phyloP scores from a whole-genome alignment of 2,113 vertebrate species.

The Tamias sibiricus region DNA sequence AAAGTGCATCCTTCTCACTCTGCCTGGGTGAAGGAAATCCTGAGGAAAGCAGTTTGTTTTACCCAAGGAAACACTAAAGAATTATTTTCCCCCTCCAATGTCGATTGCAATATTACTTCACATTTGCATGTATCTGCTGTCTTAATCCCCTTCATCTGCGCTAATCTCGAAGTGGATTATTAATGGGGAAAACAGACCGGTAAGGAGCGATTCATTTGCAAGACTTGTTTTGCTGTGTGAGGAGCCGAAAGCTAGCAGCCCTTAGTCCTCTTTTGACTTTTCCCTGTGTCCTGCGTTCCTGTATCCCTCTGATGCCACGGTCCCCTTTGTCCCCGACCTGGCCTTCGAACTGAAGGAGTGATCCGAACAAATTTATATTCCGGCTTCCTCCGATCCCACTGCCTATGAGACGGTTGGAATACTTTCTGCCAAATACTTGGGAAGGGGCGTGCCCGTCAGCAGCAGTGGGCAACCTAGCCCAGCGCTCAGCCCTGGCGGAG shows the following conservation, averaged over 20 bases:
- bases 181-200: slow-evolving; percentile 66
- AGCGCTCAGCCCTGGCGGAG: not conserved
- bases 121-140: slow-evolving; percentile 76
- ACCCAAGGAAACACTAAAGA: slow-evolving; percentile 60
- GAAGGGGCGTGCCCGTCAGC: slow-evolving; percentile 54
- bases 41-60: slow-evolving; percentile 71
- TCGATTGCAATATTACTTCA: slow-evolving; percentile 45
- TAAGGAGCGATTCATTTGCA: slow-evolving; percentile 78
- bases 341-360: slow-evolving; percentile 79
- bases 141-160: slow-evolving; percentile 80
- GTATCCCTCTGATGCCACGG: slow-evolving; percentile 82
- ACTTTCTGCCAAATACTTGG: slow-evolving; percentile 14
- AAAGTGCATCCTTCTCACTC: slow-evolving; percentile 74
- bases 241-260: slow-evolving; percentile 64
- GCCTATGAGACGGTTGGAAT: slow-evolving; percentile 69
- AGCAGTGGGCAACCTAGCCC: not conserved
- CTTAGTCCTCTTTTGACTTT: slow-evolving; percentile 81
- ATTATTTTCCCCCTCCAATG: slow-evolving; percentile 30
- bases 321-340: slow-evolving; percentile 84
- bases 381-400: slow-evolving; percentile 74
- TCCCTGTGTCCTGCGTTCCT: slow-evolving; percentile 72
- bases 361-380: slow-evolving; percentile 84
- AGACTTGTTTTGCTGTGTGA: slow-evolving; percentile 72
- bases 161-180: slow-evolving; percentile 82
- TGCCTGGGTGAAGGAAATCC: slow-evolving; percentile 65